Evolutionary conservation across 1,140 invertebrate genomes (phyloP), one percentile per base, ranked within the genome.

Genomic region (Acromyrmex echinatior): DNA sequence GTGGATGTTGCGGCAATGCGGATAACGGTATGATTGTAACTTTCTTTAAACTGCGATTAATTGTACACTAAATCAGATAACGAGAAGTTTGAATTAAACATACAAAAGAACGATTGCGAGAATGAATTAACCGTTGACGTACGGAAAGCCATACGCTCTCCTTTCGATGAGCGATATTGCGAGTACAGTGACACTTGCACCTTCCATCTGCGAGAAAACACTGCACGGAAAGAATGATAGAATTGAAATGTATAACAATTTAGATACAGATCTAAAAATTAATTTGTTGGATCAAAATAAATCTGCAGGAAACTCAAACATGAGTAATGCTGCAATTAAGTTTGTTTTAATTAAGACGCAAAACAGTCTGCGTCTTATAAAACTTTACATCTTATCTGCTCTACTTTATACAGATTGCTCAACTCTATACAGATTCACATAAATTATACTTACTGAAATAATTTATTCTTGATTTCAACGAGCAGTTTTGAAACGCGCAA

Each of bases 11-110:
- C 86, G 65, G 81, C 86, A 82, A 87, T 31, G 39, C 84, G 60
- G 45, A 76, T 51, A 80, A 68, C 88, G 88, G 65, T 90, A 79
- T 85, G 84, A 90, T 86, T 85, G 86, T 87, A 90, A 90, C 73
- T 87, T 79, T 89, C 74, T 80, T 74, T 60, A n/a, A 62, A 60
- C 76, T 66, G 68, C 89, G 88, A 90, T 90, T 90, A 90, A 90
- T 90, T 89, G 86, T 84, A 58, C 58, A 51, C 45, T 63, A 31
- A 79, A 87, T 53, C 73, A 90, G 86, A 90, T 90, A 90, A 90
- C 88, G 81, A 56, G 81, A 86, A 82, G 77, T 78, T 78, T 91
- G 81, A 91, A 79, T 87, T 74, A 84, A 84, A 84, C 70, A 84
- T 84, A 76, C 49, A 56, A 21, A 10, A 45, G 45, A 74, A 81